A percentile compares a stretch with the other conserved stretches of the same genome.
phyloP scores from a whole-genome alignment of 2,888 invertebrate genomes.

The Eugnorisma glareosa region DNA sequence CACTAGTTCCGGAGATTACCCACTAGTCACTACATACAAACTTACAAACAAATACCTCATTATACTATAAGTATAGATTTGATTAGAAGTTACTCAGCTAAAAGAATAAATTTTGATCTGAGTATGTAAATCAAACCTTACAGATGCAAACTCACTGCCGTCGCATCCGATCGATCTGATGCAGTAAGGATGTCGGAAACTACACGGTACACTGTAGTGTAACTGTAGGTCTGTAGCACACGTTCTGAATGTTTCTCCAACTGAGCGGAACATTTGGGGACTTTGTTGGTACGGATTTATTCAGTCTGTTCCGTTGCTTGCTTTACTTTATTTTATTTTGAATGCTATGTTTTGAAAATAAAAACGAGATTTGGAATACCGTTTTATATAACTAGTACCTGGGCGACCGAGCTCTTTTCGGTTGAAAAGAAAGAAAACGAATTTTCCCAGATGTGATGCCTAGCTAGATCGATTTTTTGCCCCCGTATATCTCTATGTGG shows the following conservation, averaged over 20 bases:
- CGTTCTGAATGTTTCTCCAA: conserved; percentile 27
- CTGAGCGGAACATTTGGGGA: conserved; percentile 36
- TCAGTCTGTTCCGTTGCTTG: conserved; percentile 27
- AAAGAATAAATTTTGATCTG: too few species aligned
- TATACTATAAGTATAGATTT: too few species aligned
- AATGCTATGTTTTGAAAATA: conserved; percentile 8
- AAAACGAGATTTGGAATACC: neutral
- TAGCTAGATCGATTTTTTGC: too few species aligned
- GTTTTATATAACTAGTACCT: too few species aligned
- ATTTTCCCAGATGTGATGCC: too few species aligned
- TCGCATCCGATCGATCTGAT: conserved; percentile 43
- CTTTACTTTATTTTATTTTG: conserved; percentile 3
- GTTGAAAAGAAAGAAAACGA: too few species aligned
- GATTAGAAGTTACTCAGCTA: neutral
- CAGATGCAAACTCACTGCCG: conserved; percentile 25
- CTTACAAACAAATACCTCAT: too few species aligned
- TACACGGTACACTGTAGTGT: neutral
- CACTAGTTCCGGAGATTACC: too few species aligned
- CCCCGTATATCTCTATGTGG: too few species aligned
- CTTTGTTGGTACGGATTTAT: conserved; percentile 37
- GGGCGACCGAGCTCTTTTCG: too few species aligned
- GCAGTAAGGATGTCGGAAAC: conserved; percentile 31
- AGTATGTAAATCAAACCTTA: conserved; percentile 17
- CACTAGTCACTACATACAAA: too few species aligned
- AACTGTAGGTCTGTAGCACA: conserved; percentile 4